Base-by-base conservation (phyloP, 2,888 invertebrate species). In the Oligia fasciuncula region DNA sequence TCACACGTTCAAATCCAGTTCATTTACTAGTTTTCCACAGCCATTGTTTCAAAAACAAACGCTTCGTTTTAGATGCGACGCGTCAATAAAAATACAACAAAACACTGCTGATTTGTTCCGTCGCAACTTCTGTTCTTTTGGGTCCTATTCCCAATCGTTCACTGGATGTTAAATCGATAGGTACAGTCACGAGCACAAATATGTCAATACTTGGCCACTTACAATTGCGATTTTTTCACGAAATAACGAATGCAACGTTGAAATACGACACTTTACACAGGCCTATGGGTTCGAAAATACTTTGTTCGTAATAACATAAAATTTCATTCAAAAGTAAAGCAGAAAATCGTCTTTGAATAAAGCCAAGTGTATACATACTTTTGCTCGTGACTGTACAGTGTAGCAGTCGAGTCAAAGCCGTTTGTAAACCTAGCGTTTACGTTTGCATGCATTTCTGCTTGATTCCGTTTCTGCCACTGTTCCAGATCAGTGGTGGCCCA, bases 61-160 rank as follows among this genome's bases (percentile, higher is more conserved):
- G 3, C 0, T 29, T 71, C 46, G 76, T 68, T 79, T 83, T 65
- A 76, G 66, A 60, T 57, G 67, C 73, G 73, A 57, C 65, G 35
- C 17, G 23, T 35, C 46, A 60, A n/a, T 68, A 60, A 65, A 79
- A 85, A 84, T 65, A 66, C 40, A 74, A 73, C 43, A 60, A 86
- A 76, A 72, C 62, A 46, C 8, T 19, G 49, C 46, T 49, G 57
- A 81, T 85, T 85, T 76, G 76, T 76, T 73, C 23, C 6, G 86
- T 57, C 23, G 65, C 40, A 69, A 66, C 69, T 76, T 70, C 67
- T 54, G 8, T 54, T 60, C 9, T 62, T 76, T 67, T n/a, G n/a
- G n/a, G 19, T 71, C 23, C 17, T 54, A 40, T 81, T 70, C 2
- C 17, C 49, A 51, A 68, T 62, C 29, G 65, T 29, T 46, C 17